phyloP scores from a whole-genome alignment of 2,797 vertebrate genomes.

The Acipenser transmontanus region DNA sequence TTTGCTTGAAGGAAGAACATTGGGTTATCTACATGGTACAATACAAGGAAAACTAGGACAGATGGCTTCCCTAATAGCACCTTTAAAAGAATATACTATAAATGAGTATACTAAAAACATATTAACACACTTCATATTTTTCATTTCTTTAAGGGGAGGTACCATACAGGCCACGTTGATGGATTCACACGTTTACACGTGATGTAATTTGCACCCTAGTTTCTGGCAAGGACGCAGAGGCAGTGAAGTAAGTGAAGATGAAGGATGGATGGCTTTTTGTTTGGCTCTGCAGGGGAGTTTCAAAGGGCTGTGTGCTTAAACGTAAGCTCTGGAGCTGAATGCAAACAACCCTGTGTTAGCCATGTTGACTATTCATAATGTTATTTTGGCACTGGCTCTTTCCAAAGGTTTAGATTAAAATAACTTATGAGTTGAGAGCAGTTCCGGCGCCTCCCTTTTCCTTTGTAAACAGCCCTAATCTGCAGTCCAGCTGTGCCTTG shows the following conservation, averaged over 20 bases:
- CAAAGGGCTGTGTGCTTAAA: neutral
- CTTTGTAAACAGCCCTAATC: conserved; percentile 41
- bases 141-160: too few relatives aligned
- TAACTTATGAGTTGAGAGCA: conserved; percentile 46
- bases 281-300: neutral
- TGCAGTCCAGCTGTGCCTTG: conserved; percentile 44
- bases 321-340: neutral
- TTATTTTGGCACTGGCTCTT: neutral
- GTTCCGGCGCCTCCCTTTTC: conserved; percentile 27
- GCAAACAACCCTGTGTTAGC: neutral
- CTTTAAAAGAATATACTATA: too few relatives aligned
- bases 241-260: neutral
- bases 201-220: neutral
- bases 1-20: too few relatives aligned
- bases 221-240: neutral
- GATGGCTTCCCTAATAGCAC: too few relatives aligned
- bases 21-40: too few relatives aligned
- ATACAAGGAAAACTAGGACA: too few relatives aligned
- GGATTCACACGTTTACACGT: neutral
- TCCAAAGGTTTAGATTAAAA: conserved; percentile 30
- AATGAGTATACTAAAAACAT: too few relatives aligned
- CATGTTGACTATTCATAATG: neutral
- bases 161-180: neutral
- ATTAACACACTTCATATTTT: too few relatives aligned
- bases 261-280: neutral